A percentile compares a stretch with the other conserved stretches of the same genome.
phyloP scores from a whole-genome alignment of 2,888 invertebrate species.

The Cancer borealis region DNA sequence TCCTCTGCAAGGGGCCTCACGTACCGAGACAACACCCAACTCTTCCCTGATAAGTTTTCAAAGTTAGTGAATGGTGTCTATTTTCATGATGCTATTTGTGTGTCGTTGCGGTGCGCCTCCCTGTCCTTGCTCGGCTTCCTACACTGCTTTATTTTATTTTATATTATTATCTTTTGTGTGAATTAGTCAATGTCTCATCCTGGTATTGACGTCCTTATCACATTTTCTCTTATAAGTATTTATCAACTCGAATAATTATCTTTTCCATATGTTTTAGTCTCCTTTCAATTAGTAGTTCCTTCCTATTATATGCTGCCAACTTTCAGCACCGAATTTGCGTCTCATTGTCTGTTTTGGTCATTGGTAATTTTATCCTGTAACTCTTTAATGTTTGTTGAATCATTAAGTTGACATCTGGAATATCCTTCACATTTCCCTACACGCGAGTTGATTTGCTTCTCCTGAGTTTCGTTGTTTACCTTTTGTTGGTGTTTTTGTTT shows the following conservation, averaged over 20 bases:
- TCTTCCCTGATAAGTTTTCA: slow-evolving; percentile 46
- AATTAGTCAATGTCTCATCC: not conserved
- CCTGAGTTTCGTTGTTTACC: not conserved
- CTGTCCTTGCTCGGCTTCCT: not conserved
- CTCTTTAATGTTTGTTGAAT: too few species aligned
- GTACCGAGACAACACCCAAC: not conserved
- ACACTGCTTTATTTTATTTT: not conserved
- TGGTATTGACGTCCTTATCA: not conserved
- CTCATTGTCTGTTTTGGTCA: too few species aligned
- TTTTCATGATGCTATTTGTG: not conserved
- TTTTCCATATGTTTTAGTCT: not conserved
- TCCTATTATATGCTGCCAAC: not conserved
- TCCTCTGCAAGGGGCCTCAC: not conserved
- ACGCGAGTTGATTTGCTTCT: not conserved
- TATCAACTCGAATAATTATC: not conserved
- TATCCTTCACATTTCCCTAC: not conserved
- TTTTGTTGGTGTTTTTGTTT: too few species aligned
- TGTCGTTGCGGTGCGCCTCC: not conserved
- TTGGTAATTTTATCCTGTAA: too few species aligned
- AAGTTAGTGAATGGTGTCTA: slow-evolving; percentile 5
- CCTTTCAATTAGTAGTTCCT: not conserved
- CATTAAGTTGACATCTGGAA: not conserved
- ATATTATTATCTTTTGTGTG: not conserved
- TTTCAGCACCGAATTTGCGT: not conserved
- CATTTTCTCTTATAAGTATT: not conserved